Percentiles rank a stretch among this genome's conserved stretches.
phyloP scores from a whole-genome alignment of 2,797 vertebrate species.

The Sebastes matsubarae region DNA sequence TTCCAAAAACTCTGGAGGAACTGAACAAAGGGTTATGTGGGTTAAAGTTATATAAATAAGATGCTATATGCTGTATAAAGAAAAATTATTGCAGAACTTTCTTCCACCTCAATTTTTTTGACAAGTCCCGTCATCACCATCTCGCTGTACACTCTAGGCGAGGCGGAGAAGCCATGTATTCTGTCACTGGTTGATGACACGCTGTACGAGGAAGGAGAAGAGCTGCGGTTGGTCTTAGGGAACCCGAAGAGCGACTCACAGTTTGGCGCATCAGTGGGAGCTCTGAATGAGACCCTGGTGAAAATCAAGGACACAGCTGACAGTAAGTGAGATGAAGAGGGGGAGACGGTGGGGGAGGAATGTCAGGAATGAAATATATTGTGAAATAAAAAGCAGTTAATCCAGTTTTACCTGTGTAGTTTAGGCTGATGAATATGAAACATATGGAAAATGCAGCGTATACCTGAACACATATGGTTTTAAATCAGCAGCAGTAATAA shows the following conservation, averaged over 20 bases:
- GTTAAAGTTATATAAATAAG: slow-evolving; percentile 4
- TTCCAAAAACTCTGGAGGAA: neutral
- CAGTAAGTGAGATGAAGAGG: slow-evolving; percentile 84
- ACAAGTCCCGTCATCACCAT: slow-evolving; percentile 1
- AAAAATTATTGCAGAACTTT: neutral
- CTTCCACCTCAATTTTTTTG: slow-evolving; percentile 1
- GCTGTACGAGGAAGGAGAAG: slow-evolving; percentile 89
- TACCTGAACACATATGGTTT: neutral
- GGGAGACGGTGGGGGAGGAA: neutral
- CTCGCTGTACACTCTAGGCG: slow-evolving; percentile 77
- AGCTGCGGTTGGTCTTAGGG: slow-evolving; percentile 91
- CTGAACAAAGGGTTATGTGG: neutral
- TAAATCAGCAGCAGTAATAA: neutral
- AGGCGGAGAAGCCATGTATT: slow-evolving; percentile 88
- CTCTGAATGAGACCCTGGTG: slow-evolving; percentile 89
- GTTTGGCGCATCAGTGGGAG: slow-evolving; percentile 90
- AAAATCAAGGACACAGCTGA: slow-evolving; percentile 90
- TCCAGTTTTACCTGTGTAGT: neutral
- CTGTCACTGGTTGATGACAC: slow-evolving; percentile 88
- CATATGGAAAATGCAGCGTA: neutral
- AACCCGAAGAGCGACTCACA: slow-evolving; percentile 86
- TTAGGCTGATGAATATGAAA: neutral
- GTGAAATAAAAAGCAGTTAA: neutral
- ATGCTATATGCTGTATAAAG: slow-evolving; percentile 1
- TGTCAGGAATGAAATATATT: neutral